A percentile compares a stretch with the other conserved stretches of the same genome.
Conservation (phyloP, 2,113 vertebrate species). For the Phalacrocorax pelagicus region DNA sequence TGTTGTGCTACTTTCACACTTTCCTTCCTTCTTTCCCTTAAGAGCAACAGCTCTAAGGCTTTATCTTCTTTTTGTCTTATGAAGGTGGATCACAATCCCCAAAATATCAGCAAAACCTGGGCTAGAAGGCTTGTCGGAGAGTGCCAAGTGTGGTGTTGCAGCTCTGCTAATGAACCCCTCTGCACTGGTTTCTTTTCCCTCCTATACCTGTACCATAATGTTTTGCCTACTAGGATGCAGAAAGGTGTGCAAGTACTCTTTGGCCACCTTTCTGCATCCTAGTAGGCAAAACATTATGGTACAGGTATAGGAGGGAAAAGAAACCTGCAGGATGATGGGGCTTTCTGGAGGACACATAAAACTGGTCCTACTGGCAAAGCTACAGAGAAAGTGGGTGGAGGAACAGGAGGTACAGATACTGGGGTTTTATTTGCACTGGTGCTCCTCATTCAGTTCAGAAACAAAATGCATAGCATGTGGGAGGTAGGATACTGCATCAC, state of each 20-base stretch:
- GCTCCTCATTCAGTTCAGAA: not conserved
- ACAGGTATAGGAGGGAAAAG: no score
- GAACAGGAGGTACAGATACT: not conserved
- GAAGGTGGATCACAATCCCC: not conserved
- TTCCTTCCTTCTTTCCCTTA: not conserved
- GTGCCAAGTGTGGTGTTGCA: not conserved
- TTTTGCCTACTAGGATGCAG: not conserved
- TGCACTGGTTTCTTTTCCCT: not conserved
- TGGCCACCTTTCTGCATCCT: no score
- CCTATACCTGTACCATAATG: rapidly evolving
- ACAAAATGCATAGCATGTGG: not conserved
- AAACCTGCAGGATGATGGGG: not conserved
- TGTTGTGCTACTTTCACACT: not conserved
- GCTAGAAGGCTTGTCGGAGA: not conserved
- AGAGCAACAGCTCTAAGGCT: not conserved
- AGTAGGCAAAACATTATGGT: no score
- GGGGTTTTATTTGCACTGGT: not conserved
- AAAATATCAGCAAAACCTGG: not conserved
- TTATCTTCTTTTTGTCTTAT: not conserved
- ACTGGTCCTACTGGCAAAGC: not conserved
- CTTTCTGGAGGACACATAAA: not conserved
- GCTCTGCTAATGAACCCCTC: not conserved
- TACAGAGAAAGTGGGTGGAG: not conserved
- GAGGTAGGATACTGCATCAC: not conserved
- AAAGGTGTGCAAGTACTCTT: not conserved